Base-by-base conservation (phyloP, 2,888 invertebrate genomes). In the Plemyria rubiginata region DNA sequence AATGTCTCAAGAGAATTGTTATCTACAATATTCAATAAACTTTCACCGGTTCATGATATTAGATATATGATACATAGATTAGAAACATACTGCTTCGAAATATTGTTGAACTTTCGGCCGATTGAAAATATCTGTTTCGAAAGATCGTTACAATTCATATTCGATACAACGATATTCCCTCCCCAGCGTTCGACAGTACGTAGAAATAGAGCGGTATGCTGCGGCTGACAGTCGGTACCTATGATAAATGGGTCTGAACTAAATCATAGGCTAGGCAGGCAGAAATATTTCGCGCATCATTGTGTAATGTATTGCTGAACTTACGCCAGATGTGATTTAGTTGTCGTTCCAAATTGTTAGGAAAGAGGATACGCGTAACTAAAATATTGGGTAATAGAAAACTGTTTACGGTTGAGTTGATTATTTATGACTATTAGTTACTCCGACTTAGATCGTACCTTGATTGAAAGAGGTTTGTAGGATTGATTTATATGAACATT, bases 241-340 rank as follows among this genome's bases (percentile, higher is more conserved):
- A 76, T 88, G 87, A 88, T 84, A 82, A 83, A 88, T 86, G 78
- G 79, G 69, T 60, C 56, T 62, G 60, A 73, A 81, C 78, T 88
- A 87, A 85, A 87, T 88, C 74, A 79, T 60, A 68, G 61, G 61
- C 78, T 60, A 68, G 62, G 62, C 72, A 77, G 79, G 75, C 80
- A 78, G 78, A 77, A 77, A 84, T 82, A 85, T 87, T 86, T 83
- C 76, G 79, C 79, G 81, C 79, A 80, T 85, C 84, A 82, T 74
- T 72, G 71, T 73, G 78, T 81, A 82, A 82, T 81, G 74, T 81
- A 81, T 82, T 70, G 77, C 73, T 65, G 65, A 82, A 82, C 71
- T 84, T 84, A 64, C 60, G 57, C 49, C 57, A 53, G 55, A 56
- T 61, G 57, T 61, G 65, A 61, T 65, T 58, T 61, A 60, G 57